Evolutionary conservation across 2,113 vertebrate species (phyloP), one percentile per base, ranked within the genome.

Genomic region (Progne subis): DNA sequence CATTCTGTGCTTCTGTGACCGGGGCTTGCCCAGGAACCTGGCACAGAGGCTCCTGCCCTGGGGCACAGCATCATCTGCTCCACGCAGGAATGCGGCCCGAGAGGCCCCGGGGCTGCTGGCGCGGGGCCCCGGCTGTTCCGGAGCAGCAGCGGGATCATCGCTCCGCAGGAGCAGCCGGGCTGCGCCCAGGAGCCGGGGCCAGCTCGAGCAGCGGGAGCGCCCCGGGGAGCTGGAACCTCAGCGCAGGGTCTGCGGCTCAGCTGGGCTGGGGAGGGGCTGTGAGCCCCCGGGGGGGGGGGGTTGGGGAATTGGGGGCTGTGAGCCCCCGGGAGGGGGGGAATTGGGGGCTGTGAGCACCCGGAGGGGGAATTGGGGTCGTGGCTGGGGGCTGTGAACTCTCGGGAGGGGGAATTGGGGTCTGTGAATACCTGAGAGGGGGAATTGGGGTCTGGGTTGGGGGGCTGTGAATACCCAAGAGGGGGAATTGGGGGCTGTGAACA

Each of bases 201-300:
- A 28, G 60, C 77, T 11, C 18, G 8, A 26, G 37, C 52, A 15
- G 44, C 4, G 2, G 3, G 18, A 57, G 3, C 3, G 0, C 29
- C 18, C 24, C 28, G 12, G 14, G n/a, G 26, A 17, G 43, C 34
- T 43, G 59, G 1, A 23, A n/a, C 43, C 26, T 34, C 68, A 37
- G 1, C 25, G 8, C 34, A 0, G 11, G 9, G 3, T 15, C 9
- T 32, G 50, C 0, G 1, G 31, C 4, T 13, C n/a, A 6, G n/a
- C 56, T 23, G 86, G 31, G 65, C 56, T 63, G 65, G 47, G 29
- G 18, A 7, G 3, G 50, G 31, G 47, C 82, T 43, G 55, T 7
- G 57, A 53, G 8, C 32, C 3, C 8, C 57, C 5, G 21, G 37
- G 37, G 8, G 37, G 37, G 37, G n/a, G n/a, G n/a, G n/a, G n/a